phyloP scores from a whole-genome alignment of 2,797 vertebrate genomes.

The Decapterus maruadsi region DNA sequence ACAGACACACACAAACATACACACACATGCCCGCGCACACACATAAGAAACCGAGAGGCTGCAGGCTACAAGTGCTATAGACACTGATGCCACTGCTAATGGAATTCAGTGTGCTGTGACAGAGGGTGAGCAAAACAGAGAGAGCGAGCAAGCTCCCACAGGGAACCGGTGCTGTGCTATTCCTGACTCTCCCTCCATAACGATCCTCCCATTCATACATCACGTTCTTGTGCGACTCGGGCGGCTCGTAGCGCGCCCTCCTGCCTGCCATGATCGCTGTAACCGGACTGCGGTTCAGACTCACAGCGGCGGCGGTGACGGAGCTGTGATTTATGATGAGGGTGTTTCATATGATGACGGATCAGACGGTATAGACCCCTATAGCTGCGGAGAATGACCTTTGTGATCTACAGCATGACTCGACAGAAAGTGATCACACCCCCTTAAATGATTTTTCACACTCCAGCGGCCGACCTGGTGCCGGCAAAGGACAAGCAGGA shows the following conservation, averaged over 20 bases:
- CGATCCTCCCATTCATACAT: constrained; percentile 64
- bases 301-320: not conserved
- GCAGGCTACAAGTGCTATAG: constrained; percentile 67
- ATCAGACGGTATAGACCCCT: not conserved
- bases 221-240: constrained; percentile 24
- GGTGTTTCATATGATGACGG: constrained; percentile 22
- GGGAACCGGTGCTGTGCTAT: constrained; percentile 56
- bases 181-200: constrained; percentile 61
- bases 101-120: constrained; percentile 65
- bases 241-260: not conserved
- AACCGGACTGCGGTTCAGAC: constrained; percentile 15
- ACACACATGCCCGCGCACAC: constrained; percentile 4
- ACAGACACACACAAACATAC: constrained; percentile 27
- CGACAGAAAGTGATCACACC: constrained; percentile 51
- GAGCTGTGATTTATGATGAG: not conserved
- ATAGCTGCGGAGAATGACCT: constrained; percentile 27
- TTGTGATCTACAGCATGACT: constrained; percentile 49
- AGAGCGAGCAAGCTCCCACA: constrained; percentile 48
- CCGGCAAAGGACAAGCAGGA: constrained; percentile 39
- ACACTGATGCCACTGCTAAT: constrained; percentile 70
- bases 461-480: constrained; percentile 31
- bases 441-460: constrained; percentile 51
- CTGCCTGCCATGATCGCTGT: constrained; percentile 1
- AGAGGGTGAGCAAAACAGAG: constrained; percentile 57
- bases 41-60: constrained; percentile 43